Percentiles rank a stretch among this genome's conserved stretches.
These are phyloP conservation scores for Biston stratarius DNA, from an alignment of 2,888 invertebrate species.

Conservation along the genomic window DNA sequence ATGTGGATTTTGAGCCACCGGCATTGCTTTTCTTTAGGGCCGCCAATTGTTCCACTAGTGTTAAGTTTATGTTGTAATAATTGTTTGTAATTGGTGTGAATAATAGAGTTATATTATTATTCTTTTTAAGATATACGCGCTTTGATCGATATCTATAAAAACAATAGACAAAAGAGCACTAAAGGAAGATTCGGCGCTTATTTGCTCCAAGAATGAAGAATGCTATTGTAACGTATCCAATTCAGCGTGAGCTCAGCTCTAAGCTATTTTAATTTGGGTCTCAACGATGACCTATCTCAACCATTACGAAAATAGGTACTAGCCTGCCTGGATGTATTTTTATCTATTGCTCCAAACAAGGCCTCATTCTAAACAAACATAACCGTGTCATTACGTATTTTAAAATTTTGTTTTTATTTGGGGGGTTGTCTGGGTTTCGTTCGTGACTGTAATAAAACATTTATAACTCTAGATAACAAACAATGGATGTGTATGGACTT, in stretches of 20 bases:
- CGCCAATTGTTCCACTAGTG: too few relatives aligned
- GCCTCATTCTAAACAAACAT: conserved; percentile 29
- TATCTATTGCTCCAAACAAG: conserved; percentile 37
- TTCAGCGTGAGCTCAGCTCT: conserved; percentile 41
- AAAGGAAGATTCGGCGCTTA: conserved; percentile 21
- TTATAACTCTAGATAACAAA: conserved; percentile 3
- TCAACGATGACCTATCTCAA: conserved; percentile 50
- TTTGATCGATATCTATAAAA: conserved; percentile 6
- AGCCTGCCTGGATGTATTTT: conserved; percentile 42
- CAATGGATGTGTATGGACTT: neutral
- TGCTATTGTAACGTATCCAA: conserved; percentile 24
- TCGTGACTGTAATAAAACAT: neutral
- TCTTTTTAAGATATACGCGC: too few relatives aligned
- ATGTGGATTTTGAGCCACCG: neutral
- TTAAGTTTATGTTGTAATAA: too few relatives aligned
- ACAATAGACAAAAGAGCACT: conserved; percentile 21
- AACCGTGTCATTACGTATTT: conserved; percentile 3
- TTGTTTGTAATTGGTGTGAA: too few relatives aligned
- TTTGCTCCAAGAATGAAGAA: conserved; percentile 24
- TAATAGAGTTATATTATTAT: too few relatives aligned
- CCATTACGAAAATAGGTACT: conserved; percentile 46
- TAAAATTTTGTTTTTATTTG: conserved; percentile 4
- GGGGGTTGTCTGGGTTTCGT: neutral
- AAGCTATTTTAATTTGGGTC: conserved; percentile 46
- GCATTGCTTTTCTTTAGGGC: neutral